Evolutionary conservation across 92 coral and sea anemone genomes (phyloP).

Genomic region (Actinostola sp.): DNA sequence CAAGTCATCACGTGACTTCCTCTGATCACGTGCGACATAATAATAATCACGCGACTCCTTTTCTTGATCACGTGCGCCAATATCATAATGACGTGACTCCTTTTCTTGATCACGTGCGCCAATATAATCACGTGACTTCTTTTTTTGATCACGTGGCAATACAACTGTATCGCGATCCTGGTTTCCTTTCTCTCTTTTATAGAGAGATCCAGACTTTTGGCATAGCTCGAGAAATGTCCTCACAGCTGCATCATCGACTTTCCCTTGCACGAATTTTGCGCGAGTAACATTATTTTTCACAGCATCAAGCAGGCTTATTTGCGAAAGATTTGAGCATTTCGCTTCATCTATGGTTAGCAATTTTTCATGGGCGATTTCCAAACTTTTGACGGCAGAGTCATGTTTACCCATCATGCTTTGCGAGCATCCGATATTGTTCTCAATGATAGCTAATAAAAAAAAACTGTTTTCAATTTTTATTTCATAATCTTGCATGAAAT

Average conservation of each 20-base stretch:
- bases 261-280: no score
- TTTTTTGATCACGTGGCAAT: no score
- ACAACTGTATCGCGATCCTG: no score
- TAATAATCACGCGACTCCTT: not conserved
- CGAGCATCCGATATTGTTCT: constrained; percentile 2
- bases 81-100: not conserved
- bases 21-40: no score
- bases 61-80: no score
- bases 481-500: not conserved
- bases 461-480: not conserved
- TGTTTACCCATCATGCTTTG: constrained; percentile 7
- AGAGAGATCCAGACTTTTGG: no score
- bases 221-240: no score
- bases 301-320: not conserved
- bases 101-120: not conserved
- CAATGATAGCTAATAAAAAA: not conserved
- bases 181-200: no score
- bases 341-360: not conserved
- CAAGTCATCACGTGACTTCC: no score
- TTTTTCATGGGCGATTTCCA: no score
- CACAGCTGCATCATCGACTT: not conserved
- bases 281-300: not conserved
- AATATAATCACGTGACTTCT: not conserved
- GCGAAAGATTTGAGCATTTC: not conserved
- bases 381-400: not conserved